phyloP scores from a whole-genome alignment of 2,888 invertebrate species.

The Pseudolycoriella hygida region DNA sequence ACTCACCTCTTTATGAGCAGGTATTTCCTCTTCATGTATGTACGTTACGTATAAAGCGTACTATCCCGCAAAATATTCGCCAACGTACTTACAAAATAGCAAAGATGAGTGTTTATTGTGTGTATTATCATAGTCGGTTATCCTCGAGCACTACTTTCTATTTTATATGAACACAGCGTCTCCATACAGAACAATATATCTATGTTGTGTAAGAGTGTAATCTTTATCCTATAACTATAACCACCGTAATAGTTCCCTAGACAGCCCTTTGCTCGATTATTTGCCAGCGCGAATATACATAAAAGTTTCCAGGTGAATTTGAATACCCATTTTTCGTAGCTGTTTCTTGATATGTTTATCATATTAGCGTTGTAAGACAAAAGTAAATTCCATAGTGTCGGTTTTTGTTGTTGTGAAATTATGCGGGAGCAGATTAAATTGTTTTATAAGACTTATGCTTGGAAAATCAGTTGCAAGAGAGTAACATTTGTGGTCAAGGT shows the following conservation, averaged over 20 bases:
- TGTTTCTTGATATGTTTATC: neutral
- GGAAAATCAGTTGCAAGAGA: no score
- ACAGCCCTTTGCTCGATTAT: constrained; percentile 1
- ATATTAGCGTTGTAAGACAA: neutral
- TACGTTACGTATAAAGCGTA: neutral
- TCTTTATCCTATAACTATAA: constrained; percentile 2
- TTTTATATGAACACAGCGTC: no score
- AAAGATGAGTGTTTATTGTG: no score
- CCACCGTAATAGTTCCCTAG: constrained; percentile 3
- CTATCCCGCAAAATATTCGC: neutral
- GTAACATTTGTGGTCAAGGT: no score
- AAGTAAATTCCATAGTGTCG: no score
- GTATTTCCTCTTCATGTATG: neutral
- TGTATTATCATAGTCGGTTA: no score
- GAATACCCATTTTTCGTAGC: neutral
- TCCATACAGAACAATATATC: neutral
- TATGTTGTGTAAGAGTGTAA: neutral
- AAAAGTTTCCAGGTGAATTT: constrained; percentile 1
- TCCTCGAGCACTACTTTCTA: no score
- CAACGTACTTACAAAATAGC: neutral
- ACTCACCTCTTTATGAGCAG: no score
- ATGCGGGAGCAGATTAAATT: no score
- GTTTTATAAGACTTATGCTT: no score
- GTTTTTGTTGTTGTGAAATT: no score
- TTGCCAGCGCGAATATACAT: neutral